A percentile compares a stretch with the other conserved stretches of the same genome.
phyloP scores from a whole-genome alignment of 2,888 invertebrate species.

The Platycheirus albimanus region DNA sequence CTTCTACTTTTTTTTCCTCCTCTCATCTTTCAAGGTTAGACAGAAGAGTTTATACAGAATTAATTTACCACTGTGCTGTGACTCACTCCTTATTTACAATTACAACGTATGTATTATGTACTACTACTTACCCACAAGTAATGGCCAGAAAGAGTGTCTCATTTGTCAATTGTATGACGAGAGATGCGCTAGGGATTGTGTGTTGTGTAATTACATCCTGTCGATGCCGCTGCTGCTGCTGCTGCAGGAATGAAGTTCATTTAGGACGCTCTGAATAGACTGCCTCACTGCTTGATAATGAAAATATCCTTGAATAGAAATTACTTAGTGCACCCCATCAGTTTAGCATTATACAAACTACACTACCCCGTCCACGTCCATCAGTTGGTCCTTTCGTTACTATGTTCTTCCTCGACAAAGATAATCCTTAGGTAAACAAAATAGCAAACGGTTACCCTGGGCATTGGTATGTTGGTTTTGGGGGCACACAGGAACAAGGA shows the following conservation, averaged over 20 bases:
- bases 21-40: conserved; percentile 58
- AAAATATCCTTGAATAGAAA: conserved; percentile 52
- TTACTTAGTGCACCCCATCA: conserved; percentile 59
- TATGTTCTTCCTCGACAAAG: no score
- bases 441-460: conserved; percentile 40
- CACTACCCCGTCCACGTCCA: conserved; percentile 24
- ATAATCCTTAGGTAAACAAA: conserved; percentile 69
- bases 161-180: conserved; percentile 59
- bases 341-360: conserved; percentile 28
- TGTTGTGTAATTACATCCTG: conserved; percentile 68
- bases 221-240: no score
- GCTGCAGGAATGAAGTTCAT: conserved; percentile 32
- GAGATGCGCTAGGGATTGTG: conserved; percentile 44
- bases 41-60: conserved; percentile 64
- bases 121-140: background rate
- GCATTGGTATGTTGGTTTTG: background rate
- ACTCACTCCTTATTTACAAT: conserved; percentile 33
- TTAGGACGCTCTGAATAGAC: conserved; percentile 46
- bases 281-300: conserved; percentile 50
- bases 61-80: conserved; percentile 51
- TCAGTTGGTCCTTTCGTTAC: conserved; percentile 8
- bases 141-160: conserved; percentile 50
- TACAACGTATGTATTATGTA: no score
- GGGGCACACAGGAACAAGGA: no score
- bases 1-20: background rate